phyloP scores from a whole-genome alignment of 2,888 invertebrate species.

The Ormyrus nitidulus region DNA sequence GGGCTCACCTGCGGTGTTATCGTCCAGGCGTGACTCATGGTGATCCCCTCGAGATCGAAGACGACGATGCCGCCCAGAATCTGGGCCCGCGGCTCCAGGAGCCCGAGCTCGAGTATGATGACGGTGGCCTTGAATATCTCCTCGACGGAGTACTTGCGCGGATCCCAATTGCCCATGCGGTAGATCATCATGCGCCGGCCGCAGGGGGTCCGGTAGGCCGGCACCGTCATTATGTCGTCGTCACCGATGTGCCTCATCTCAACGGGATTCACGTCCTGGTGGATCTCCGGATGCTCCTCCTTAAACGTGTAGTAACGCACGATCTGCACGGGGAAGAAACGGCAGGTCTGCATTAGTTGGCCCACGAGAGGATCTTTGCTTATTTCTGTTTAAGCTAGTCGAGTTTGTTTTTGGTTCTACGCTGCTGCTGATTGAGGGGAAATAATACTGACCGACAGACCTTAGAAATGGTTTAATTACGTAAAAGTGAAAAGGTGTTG shows the following conservation, averaged over 20 bases:
- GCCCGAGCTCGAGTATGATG: conserved; percentile 83
- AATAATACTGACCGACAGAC: too few species aligned
- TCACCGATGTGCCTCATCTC: conserved; percentile 82
- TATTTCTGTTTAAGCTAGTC: too few species aligned
- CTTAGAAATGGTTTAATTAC: too few species aligned
- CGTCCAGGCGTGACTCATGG: conserved; percentile 84
- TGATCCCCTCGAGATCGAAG: conserved; percentile 85
- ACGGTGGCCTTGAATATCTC: conserved; percentile 86
- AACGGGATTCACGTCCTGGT: conserved; percentile 82
- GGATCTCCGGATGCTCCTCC: conserved; percentile 83
- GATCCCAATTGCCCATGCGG: conserved; percentile 87
- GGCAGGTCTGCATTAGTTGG: too few species aligned
- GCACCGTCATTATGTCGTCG: conserved; percentile 82
- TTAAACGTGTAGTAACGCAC: conserved; percentile 87
- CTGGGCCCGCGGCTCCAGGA: conserved; percentile 85
- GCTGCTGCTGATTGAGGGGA: too few species aligned
- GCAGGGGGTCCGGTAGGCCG: conserved; percentile 86
- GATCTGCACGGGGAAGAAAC: conserved; percentile 76
- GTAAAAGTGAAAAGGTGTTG: too few species aligned
- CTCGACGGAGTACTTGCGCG: conserved; percentile 80
- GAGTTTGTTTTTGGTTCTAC: too few species aligned
- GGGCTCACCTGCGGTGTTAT: conserved; percentile 79
- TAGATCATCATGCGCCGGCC: conserved; percentile 85
- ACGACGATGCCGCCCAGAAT: conserved; percentile 86
- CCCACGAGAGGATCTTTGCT: too few species aligned